A percentile compares a stretch with the other conserved stretches of the same genome.
Conservation (phyloP, 2,113 vertebrate species). For the Oncorhynchus nerka region DNA sequence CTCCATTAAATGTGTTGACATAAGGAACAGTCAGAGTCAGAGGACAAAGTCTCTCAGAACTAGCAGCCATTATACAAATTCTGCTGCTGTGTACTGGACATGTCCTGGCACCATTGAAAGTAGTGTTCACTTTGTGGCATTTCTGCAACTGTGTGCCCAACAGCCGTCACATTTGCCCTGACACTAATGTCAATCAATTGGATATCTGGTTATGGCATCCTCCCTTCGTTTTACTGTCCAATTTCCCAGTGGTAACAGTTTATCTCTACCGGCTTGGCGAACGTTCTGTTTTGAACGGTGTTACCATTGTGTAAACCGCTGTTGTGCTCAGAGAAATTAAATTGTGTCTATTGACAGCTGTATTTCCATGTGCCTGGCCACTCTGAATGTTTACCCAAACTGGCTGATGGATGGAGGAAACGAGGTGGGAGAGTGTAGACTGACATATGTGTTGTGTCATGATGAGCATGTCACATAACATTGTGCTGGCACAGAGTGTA, state of each 20-base stretch:
- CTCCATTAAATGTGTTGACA: too few species aligned
- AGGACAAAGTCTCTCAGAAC: constrained; percentile 5
- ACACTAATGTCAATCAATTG: constrained; percentile 65
- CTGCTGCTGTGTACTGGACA: constrained; percentile 36
- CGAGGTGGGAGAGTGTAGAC: constrained; percentile 14
- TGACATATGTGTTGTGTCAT: constrained; percentile 58
- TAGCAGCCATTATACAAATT: constrained; percentile 49
- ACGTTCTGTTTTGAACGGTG: constrained; percentile 20
- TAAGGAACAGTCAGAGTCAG: neutral
- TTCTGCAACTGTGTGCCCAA: neutral
- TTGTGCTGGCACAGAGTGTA: constrained; percentile 26
- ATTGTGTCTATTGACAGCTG: constrained; percentile 43
- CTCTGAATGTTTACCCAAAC: constrained; percentile 46
- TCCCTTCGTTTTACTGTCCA: constrained; percentile 38
- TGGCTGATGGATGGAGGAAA: constrained; percentile 26
- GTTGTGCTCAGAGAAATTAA: constrained; percentile 22
- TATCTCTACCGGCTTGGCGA: constrained; percentile 1
- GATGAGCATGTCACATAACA: constrained; percentile 35
- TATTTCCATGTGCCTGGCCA: constrained; percentile 29
- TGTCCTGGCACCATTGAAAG: constrained; percentile 33
- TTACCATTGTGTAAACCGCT: constrained; percentile 22
- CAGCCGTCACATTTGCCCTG: constrained; percentile 50
- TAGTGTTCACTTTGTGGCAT: neutral
- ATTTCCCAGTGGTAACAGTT: constrained; percentile 31
- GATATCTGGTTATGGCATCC: constrained; percentile 38